Evolutionary conservation across 64 coral and sea anemone species (phyloP).

Genomic region (Montipora foliosa): DNA sequence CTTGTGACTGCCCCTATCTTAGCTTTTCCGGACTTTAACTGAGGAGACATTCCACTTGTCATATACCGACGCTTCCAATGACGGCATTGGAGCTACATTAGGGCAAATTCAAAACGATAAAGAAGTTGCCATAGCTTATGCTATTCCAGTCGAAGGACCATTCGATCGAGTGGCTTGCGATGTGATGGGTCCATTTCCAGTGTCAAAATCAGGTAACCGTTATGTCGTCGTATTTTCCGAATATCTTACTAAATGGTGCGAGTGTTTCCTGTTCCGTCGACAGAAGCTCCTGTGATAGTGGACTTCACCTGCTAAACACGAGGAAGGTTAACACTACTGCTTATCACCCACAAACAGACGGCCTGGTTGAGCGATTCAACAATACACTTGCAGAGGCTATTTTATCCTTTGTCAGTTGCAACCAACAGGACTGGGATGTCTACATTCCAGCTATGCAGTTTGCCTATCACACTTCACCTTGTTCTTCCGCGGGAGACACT

Average conservation of each 20-base stretch:
- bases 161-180: constrained; percentile 35
- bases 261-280: constrained; percentile 9
- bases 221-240: constrained; percentile 44
- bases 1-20: constrained; percentile 6
- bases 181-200: constrained; percentile 2
- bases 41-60: neutral
- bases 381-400: constrained; percentile 14
- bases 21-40: constrained; percentile 50
- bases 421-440: constrained; percentile 24
- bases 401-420: neutral
- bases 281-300: neutral
- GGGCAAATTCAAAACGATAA: constrained; percentile 25
- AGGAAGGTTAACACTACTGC: constrained; percentile 33
- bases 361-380: constrained; percentile 19
- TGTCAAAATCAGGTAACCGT: neutral
- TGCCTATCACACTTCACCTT: neutral
- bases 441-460: constrained; percentile 19
- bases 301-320: neutral
- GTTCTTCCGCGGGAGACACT: neutral
- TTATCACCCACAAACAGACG: constrained; percentile 38
- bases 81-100: neutral
- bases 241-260: constrained; percentile 18
- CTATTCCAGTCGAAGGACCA: constrained; percentile 28
- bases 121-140: constrained; percentile 35
- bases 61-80: constrained; percentile 30